Evolutionary conservation across 2,797 vertebrate genomes (phyloP), one percentile per base, ranked within the genome.

Genomic region (Urocyon cinereoargenteus): DNA sequence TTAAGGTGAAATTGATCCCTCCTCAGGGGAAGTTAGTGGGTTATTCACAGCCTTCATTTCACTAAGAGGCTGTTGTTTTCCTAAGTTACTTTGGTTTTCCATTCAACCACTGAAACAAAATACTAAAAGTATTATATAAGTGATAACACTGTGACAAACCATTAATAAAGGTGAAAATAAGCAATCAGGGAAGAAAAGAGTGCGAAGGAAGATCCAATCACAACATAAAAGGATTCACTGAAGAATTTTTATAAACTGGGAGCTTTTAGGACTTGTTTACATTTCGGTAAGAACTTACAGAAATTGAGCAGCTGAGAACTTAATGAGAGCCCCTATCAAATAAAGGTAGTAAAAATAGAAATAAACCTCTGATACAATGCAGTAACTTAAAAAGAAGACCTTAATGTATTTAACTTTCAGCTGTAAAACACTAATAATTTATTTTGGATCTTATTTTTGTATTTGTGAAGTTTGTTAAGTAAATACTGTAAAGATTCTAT

Each of bases 91-190:
- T 97, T 96, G 14, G 36, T 94, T 94, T 70, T 75, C 34, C 64
- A 96, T 97, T 93, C 81, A 97, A 26, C 45, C n/a, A 34, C 49
- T 94, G 86, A 97, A 97, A 98, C 84, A 97, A 97, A 96, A 92
- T 93, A 96, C 78, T 62, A 21, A 73, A 95, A 93, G 75, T 94
- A 94, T 94, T 95, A 70, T 96, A 19, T 96, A 91, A 89, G 40
- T 72, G 91, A 97, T 82, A 96, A 84, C 5, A 6, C 19, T 73
- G 24, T 94, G 95, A 90, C 84, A 97, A 87, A 87, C 55, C 53
- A 40, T 93, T 92, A 79, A n/a, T 87, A 92, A 92, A 84, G n/a
- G 40, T 61, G 26, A 81, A 90, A 91, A 68, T 64, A 94, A 66
- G n/a, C 77, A 95, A 26, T 87, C 57, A 93, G 84, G 40, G 75